These are phyloP conservation scores for Columba guinea DNA, from an alignment of 2,797 vertebrate genomes.

Conservation along the genomic window DNA sequence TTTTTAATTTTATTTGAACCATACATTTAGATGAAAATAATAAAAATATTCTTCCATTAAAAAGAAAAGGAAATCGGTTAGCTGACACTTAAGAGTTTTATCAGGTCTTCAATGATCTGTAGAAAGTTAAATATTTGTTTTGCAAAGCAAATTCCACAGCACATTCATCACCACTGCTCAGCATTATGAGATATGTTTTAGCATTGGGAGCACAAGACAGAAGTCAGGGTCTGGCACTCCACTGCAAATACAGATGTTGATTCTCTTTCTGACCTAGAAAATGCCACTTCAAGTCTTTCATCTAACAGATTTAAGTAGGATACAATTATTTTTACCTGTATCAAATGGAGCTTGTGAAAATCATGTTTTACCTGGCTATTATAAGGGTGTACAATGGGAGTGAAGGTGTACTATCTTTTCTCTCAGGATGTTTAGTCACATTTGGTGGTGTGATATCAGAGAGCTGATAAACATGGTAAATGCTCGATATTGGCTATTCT, in stretches of 20 bases:
- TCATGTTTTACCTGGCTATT: not conserved
- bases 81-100: slow-evolving; percentile 26
- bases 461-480: not conserved
- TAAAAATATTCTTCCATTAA: not conserved
- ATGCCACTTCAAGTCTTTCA: not conserved
- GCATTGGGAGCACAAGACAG: not conserved
- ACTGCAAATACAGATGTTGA: not conserved
- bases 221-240: not conserved
- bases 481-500: not conserved
- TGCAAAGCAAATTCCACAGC: slow-evolving; percentile 56
- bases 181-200: not conserved
- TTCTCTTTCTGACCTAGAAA: not conserved
- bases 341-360: not conserved
- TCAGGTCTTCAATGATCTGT: slow-evolving; percentile 14
- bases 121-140: slow-evolving; percentile 55
- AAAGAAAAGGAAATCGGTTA: slow-evolving; percentile 24
- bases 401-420: not conserved
- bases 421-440: not conserved
- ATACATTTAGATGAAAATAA: not conserved
- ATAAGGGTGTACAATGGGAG: not conserved
- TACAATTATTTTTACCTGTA: not conserved
- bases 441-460: not conserved
- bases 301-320: not conserved
- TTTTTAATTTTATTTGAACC: slow-evolving; percentile 26
- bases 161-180: slow-evolving; percentile 8